Conservation (phyloP, 2,888 invertebrate species). For the Synanthedon formicaeformis region DNA sequence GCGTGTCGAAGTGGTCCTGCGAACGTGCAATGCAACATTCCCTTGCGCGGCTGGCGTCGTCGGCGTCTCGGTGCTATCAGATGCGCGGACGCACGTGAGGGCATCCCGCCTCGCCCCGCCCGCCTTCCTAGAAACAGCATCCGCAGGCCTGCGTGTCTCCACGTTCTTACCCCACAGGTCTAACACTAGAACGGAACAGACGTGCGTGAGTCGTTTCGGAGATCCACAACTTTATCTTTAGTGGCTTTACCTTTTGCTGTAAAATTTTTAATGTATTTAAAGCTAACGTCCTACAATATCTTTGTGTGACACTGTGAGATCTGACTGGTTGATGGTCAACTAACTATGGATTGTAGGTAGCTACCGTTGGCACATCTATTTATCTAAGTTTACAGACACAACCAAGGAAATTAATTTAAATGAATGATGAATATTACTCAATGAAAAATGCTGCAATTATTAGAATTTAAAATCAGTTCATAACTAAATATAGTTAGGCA, state of each 20-base stretch:
- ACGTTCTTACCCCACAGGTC: slow-evolving; percentile 21
- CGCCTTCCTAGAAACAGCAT: slow-evolving; percentile 1
- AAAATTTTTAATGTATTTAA: slow-evolving; percentile 4
- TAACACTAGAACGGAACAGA: slow-evolving; percentile 7
- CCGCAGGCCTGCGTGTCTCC: slow-evolving; percentile 20
- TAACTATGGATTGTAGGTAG: no score
- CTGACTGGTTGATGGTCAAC: no score
- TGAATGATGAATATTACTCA: no score
- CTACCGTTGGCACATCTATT: no score
- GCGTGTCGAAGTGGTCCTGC: slow-evolving; percentile 13
- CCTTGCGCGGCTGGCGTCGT: slow-evolving; percentile 20
- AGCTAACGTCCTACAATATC: neutral
- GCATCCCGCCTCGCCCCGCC: slow-evolving; percentile 22
- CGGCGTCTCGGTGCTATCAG: slow-evolving; percentile 27
- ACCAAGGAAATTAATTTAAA: no score
- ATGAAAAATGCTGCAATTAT: no score
- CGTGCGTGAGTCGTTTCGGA: slow-evolving; percentile 31
- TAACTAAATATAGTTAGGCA: no score
- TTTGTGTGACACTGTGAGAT: neutral
- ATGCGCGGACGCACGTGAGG: slow-evolving; percentile 54
- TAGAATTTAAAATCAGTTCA: no score
- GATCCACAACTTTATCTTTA: slow-evolving; percentile 8
- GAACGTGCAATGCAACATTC: slow-evolving; percentile 32
- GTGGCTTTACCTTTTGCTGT: slow-evolving; percentile 5
- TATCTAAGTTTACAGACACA: no score